These are phyloP conservation scores for Ophiothrix spiculata DNA, from an alignment of 35 echinoderm and acorn worm genomes.

Conservation along the genomic window DNA sequence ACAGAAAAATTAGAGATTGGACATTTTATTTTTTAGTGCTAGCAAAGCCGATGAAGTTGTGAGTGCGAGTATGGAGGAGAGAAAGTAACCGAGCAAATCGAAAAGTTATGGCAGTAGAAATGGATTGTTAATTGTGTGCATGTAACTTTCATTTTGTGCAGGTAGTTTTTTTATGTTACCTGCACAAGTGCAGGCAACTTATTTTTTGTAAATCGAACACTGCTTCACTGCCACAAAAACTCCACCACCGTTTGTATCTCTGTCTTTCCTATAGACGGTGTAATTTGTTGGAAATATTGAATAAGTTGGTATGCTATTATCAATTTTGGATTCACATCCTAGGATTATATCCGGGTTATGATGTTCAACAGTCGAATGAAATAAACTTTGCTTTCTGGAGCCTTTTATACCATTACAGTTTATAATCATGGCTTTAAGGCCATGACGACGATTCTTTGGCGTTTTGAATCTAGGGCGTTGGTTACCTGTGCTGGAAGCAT, in stretches of 20 bases:
- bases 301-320: not conserved
- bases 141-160: too few relatives aligned
- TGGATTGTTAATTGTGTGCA: too few relatives aligned
- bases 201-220: too few relatives aligned
- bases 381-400: not conserved
- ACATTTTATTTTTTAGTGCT: too few relatives aligned
- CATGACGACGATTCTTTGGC: not conserved
- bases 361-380: not conserved
- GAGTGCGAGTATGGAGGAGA: too few relatives aligned
- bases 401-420: conserved; percentile 53
- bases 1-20: too few relatives aligned
- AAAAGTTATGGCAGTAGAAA: too few relatives aligned
- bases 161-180: too few relatives aligned
- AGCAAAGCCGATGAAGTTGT: too few relatives aligned
- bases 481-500: not conserved
- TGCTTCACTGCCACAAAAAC: too few relatives aligned
- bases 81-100: too few relatives aligned
- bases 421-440: conserved; percentile 17
- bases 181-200: too few relatives aligned
- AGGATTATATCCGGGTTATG: conserved; percentile 18
- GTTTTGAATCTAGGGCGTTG: not conserved
- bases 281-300: conserved; percentile 9
- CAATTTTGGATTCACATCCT: conserved; percentile 20
- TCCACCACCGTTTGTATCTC: not conserved
- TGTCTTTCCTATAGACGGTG: not conserved